A percentile compares a stretch with the other conserved stretches of the same genome.
Conservation (phyloP, 2,797 vertebrate genomes). For the Dendrocincla fuliginosa region DNA sequence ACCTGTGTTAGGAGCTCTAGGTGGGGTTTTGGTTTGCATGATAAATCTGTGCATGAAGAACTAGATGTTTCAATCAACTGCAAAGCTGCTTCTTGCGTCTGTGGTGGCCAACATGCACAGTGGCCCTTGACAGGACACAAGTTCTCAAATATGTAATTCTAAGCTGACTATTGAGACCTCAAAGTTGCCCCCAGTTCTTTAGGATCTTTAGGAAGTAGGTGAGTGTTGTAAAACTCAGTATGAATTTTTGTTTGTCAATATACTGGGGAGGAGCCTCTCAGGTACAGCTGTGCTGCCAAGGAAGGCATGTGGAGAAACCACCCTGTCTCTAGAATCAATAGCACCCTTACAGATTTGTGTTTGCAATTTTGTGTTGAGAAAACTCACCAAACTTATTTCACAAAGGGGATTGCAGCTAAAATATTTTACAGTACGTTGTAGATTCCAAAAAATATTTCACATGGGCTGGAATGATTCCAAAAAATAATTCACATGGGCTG, state of each 20-base stretch:
- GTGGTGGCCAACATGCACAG: accelerated
- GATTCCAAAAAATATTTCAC: too few relatives aligned
- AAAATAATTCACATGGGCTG: too few relatives aligned
- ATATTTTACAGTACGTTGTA: too few relatives aligned
- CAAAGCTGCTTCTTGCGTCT: background rate
- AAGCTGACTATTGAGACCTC: background rate
- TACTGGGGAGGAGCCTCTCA: background rate
- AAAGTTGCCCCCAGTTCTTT: background rate
- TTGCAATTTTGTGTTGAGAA: too few relatives aligned
- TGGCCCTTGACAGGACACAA: accelerated
- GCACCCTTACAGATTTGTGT: too few relatives aligned
- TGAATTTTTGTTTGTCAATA: background rate
- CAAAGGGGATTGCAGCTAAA: too few relatives aligned
- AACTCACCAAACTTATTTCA: too few relatives aligned
- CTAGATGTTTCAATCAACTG: background rate
- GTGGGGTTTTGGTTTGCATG: background rate
- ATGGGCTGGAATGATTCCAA: too few relatives aligned
- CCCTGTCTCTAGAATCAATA: too few relatives aligned
- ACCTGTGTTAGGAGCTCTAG: background rate
- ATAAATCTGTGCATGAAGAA: background rate
- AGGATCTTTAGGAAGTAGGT: background rate
- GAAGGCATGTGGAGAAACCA: background rate
- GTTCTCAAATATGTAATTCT: background rate
- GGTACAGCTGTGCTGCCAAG: background rate
- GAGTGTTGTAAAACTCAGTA: background rate